Conservation (phyloP, 1,140 invertebrate genomes). For the fruit fly (Drosophila melanogaster) region Release_6_plus_ISO1_MT NT_037436.4:18267501-18268000, state of each 20-base stretch:
- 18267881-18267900: not conserved
- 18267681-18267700: constrained; percentile 35
- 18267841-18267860: constrained; percentile 21
- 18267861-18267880: not conserved
- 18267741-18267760: constrained; percentile 37
- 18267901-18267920: not conserved
- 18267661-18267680: constrained; percentile 21
- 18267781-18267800: constrained; percentile 32
- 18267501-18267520: constrained; percentile 69
- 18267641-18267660: constrained; percentile 12
- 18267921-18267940: too few species aligned
- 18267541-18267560: constrained; percentile 9
- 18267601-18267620: constrained; percentile 72
- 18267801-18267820: constrained; percentile 29
- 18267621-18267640: constrained; percentile 37
- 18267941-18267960: not conserved
- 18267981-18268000: not conserved
- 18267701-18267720: constrained; percentile 27
- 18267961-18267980: not conserved
- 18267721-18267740: constrained; percentile 26
- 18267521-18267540: constrained; percentile 61
- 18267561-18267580: constrained; percentile 73
- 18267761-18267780: constrained; percentile 37
- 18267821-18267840: constrained; percentile 35
- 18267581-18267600: constrained; percentile 53